Base-by-base conservation (phyloP, 2,113 vertebrate species). In the Solenodon paradoxus region DNA sequence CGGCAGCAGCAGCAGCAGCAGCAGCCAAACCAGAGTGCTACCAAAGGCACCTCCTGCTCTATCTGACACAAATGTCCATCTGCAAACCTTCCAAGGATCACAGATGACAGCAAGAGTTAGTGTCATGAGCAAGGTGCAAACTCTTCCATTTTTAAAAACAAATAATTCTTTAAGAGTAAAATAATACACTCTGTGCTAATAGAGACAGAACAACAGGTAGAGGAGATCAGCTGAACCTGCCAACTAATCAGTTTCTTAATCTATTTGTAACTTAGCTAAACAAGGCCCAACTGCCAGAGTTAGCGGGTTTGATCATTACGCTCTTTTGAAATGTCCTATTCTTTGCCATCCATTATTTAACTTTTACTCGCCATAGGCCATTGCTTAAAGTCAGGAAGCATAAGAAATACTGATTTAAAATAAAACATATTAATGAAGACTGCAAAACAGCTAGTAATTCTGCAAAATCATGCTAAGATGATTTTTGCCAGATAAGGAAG, bases 341-440 rank as follows among this genome's bases (percentile, higher is more conserved):
- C 87, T 64, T 20, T 64, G 80, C 68, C 42, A 87, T 79, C 71
- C 69, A 30, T 80, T 89, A 88, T 95, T 96, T 94, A 93, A 86
- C 94, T 93, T 93, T 75, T 35, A 71, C 45, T 93, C 90, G 86
- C 13, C 69, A 75, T 55, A 68, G 74, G 61, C 57, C 89, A 89
- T 30, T 93, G 42, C 68, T 86, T 95, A 80, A 64, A 96, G 53
- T 82, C 69, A 84, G 63, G 57, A 95, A 92, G 96, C 90, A 94
- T 80, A 84, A 81, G 53, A 97, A 94, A 93, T 51, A 92, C 89
- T 71, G 64, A 87, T 92, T 89, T 93, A 81, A 95, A 95, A 94
- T 96, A 82, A 38, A 93, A 91, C 75, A 93, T 64, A 93, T 83
- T 89, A 94, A 93, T 93, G 90, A 95, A 90, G 59, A 95, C 53